These are phyloP conservation scores for Staurois parvus DNA, from an alignment of 2,797 vertebrate genomes.

Conservation along the genomic window DNA sequence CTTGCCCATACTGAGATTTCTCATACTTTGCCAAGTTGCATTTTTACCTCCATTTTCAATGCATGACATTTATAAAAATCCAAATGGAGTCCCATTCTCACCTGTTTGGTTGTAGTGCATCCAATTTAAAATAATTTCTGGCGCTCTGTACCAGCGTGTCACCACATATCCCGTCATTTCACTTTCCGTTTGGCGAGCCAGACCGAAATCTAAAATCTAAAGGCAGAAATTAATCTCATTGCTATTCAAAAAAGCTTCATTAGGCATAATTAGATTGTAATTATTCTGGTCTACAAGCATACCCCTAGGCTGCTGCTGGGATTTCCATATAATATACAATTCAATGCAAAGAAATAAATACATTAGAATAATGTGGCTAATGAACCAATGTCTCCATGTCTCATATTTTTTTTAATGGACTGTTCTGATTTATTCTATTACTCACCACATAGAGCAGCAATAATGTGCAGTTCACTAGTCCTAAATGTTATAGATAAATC, in stretches of 20 bases:
- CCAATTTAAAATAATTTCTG: conserved; percentile 86
- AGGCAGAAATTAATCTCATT: not conserved
- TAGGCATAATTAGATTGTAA: not conserved
- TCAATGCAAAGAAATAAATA: not conserved
- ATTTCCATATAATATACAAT: not conserved
- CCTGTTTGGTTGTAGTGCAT: conserved; percentile 87
- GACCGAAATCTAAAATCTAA: conserved; percentile 85
- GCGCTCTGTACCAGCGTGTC: conserved; percentile 85
- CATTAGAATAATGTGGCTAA: not conserved
- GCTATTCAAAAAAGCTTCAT: not conserved
- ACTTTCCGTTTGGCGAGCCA: conserved; percentile 81
- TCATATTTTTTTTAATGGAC: not conserved
- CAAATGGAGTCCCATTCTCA: conserved; percentile 56
- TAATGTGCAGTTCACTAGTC: no score
- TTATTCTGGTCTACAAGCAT: not conserved
- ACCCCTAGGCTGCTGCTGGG: not conserved
- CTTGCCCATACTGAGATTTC: not conserved
- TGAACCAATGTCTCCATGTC: not conserved
- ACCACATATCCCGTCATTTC: conserved; percentile 88
- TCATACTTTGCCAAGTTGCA: not conserved
- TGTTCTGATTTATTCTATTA: not conserved
- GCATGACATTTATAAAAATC: not conserved
- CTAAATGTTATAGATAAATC: not conserved
- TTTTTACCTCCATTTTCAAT: not conserved
- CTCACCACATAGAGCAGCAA: not conserved